Evolutionary conservation across 2,888 invertebrate genomes (phyloP).

Genomic region (Andricus quercusramuli): DNA sequence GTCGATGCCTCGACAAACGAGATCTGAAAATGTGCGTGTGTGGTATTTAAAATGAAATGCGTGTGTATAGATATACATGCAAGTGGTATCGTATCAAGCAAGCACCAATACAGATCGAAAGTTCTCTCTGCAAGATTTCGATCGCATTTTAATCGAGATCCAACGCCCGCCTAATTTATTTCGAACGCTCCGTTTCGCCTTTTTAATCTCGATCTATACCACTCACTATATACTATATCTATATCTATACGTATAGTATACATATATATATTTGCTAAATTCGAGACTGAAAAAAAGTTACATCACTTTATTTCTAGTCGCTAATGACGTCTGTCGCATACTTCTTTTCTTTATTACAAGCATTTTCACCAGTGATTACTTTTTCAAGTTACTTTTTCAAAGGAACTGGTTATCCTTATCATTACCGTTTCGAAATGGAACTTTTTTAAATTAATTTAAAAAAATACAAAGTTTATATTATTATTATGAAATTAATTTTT

Average conservation of each 20-base stretch:
- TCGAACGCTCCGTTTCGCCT: constrained; percentile 34
- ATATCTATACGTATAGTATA: no score
- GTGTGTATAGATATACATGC: neutral
- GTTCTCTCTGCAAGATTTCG: neutral
- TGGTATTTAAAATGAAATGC: neutral
- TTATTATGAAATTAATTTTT: no score
- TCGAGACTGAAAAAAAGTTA: constrained; percentile 21
- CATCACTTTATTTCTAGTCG: constrained; percentile 33
- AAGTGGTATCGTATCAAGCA: no score
- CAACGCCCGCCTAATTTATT: constrained; percentile 42
- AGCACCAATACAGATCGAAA: neutral
- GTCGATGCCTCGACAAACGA: neutral
- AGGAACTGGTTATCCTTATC: no score
- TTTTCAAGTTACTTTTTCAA: no score
- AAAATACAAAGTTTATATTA: no score
- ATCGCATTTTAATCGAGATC: constrained; percentile 38
- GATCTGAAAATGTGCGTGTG: neutral
- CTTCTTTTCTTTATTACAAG: no score
- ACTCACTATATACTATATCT: no score
- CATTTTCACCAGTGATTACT: no score
- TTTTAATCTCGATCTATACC: constrained; percentile 28
- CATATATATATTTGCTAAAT: neutral
- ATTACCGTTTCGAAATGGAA: no score
- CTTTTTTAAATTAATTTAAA: no score
- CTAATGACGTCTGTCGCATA: constrained; percentile 10